Evolutionary conservation across 2,113 vertebrate genomes (phyloP).

Genomic region (Jacana jacana): DNA sequence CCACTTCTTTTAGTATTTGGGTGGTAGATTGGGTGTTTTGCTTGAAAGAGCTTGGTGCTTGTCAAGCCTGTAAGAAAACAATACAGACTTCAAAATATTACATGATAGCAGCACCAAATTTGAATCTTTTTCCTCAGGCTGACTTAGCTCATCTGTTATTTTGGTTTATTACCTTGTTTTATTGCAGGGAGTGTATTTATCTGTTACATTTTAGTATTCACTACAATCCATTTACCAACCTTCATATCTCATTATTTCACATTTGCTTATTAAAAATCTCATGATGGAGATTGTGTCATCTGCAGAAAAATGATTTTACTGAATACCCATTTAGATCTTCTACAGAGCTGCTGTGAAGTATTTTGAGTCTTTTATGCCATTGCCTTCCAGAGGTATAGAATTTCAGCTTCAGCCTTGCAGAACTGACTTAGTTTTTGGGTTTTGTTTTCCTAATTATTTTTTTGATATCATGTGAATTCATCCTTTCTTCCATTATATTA

Average conservation of each 20-base stretch:
- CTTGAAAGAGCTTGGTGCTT: neutral
- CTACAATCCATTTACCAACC: neutral
- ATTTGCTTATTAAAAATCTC: conserved; percentile 4
- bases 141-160: neutral
- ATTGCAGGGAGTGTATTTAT: neutral
- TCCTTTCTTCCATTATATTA: neutral
- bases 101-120: neutral
- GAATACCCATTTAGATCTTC: neutral
- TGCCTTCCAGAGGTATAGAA: neutral
- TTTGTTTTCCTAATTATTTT: neutral
- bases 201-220: neutral
- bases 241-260: neutral
- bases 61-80: neutral
- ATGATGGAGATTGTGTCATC: neutral
- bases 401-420: neutral
- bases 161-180: neutral
- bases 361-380: neutral
- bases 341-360: neutral
- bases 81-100: neutral
- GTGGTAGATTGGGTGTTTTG: neutral
- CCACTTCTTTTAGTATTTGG: conserved; percentile 9
- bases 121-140: neutral
- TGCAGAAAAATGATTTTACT: neutral
- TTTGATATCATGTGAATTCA: neutral
- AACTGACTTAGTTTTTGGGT: neutral